Evolutionary conservation across 1,140 invertebrate genomes (phyloP).

Genomic region (Drosophila prosaltans): DNA sequence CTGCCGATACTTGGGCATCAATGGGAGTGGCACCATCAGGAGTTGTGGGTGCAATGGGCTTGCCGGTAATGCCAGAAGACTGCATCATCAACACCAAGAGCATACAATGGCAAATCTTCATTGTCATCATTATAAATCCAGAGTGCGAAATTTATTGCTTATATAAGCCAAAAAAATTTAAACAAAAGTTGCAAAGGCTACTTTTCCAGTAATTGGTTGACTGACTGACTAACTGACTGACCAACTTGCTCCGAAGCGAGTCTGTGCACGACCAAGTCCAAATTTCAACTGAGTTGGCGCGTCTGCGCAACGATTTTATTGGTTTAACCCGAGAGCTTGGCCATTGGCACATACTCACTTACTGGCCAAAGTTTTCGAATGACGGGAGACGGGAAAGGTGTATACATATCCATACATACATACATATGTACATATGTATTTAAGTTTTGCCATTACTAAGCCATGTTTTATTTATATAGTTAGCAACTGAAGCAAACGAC

Average conservation of each 20-base stretch:
- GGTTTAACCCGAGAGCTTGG: slow-evolving; percentile 51
- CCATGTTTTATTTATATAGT: neutral
- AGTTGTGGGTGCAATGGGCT: slow-evolving; percentile 59
- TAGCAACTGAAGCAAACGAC: neutral
- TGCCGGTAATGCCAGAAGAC: slow-evolving; percentile 7
- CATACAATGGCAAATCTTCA: slow-evolving; percentile 11
- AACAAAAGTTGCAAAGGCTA: neutral
- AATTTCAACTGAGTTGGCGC: slow-evolving; percentile 66
- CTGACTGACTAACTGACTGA: neutral
- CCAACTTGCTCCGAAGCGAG: slow-evolving; percentile 2
- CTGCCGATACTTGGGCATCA: slow-evolving; percentile 61
- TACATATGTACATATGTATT: neutral
- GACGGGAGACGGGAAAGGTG: neutral
- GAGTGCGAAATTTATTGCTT: slow-evolving; percentile 14
- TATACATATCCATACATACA: neutral
- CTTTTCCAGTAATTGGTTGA: neutral
- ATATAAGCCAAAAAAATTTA: neutral
- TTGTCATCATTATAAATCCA: slow-evolving; percentile 1
- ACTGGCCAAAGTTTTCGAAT: neutral
- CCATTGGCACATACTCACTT: slow-evolving; percentile 25
- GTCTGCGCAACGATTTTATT: slow-evolving; percentile 76
- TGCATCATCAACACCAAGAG: slow-evolving; percentile 13
- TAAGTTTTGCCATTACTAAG: neutral
- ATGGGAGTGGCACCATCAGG: slow-evolving; percentile 69
- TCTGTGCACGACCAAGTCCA: slow-evolving; percentile 52